A percentile compares a stretch with the other conserved stretches of the same genome.
Conservation (phyloP, 2,797 vertebrate species). For the Anas bernieri region DNA sequence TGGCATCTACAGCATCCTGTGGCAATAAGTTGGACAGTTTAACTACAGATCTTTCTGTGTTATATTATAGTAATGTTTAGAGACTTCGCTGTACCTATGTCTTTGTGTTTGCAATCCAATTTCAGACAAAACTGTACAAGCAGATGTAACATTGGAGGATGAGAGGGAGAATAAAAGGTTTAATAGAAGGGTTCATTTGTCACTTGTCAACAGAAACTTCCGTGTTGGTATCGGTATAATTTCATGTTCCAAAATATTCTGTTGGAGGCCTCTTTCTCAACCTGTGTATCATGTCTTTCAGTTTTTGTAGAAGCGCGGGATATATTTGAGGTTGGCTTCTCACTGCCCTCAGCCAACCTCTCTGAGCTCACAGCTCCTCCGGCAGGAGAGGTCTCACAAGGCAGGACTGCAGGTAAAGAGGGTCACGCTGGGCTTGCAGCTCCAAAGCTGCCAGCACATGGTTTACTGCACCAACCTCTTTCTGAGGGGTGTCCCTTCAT, state of each 20-base stretch:
- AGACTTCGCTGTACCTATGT: neutral
- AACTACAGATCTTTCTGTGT: neutral
- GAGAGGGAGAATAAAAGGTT: neutral
- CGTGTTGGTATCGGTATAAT: neutral
- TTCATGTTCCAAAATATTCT: conserved; percentile 15
- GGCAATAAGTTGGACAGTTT: neutral
- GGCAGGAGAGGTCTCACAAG: conserved; percentile 41
- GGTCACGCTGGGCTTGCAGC: neutral
- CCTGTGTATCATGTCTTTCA: conserved; percentile 49
- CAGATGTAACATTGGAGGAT: neutral
- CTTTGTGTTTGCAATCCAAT: neutral
- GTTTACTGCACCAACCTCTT: neutral
- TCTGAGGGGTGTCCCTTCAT: neutral
- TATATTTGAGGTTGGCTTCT: conserved; percentile 17
- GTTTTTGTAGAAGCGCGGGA: conserved; percentile 32
- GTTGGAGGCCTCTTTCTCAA: conserved; percentile 47
- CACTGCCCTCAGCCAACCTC: conserved; percentile 11
- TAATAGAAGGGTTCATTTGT: neutral
- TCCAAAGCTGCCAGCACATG: neutral
- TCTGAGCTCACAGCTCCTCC: conserved; percentile 49
- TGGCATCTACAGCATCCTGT: neutral
- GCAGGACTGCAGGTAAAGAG: conserved; percentile 44
- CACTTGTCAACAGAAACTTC: conserved; percentile 19
- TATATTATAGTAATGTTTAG: neutral
- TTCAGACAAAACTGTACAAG: neutral